Evolutionary conservation across 2,888 invertebrate species (phyloP).

Genomic region (Torymus tubicola): DNA sequence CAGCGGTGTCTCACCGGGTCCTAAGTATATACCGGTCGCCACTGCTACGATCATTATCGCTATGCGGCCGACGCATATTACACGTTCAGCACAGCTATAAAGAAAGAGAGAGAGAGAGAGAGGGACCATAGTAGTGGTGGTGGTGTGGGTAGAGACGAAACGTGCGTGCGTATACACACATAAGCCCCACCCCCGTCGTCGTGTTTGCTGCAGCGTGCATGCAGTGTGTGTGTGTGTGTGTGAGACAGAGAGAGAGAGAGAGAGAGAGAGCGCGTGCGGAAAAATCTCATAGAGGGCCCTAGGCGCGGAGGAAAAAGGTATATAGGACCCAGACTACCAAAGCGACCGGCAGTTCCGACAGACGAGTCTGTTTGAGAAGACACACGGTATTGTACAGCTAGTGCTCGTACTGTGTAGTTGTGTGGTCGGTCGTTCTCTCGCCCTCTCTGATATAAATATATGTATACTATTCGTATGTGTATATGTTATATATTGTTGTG

Average conservation of each 20-base stretch:
- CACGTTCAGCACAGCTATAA: not conserved
- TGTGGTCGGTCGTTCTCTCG: no score
- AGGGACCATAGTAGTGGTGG: not conserved
- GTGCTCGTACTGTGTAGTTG: no score
- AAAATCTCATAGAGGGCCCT: not conserved
- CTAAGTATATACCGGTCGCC: not conserved
- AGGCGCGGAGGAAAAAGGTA: slow-evolving; percentile 35
- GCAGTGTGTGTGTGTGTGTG: not conserved
- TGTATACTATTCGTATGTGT: no score
- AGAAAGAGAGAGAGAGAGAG: slow-evolving; percentile 5
- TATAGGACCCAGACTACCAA: slow-evolving; percentile 18
- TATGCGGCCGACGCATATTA: not conserved
- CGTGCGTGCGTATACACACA: not conserved
- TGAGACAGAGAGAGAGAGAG: slow-evolving; percentile 56
- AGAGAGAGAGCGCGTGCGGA: no score
- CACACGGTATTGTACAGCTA: no score
- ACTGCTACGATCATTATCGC: slow-evolving; percentile 23
- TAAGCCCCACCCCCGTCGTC: slow-evolving; percentile 1
- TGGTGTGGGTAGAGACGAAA: not conserved
- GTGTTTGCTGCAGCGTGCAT: no score
- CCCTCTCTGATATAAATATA: no score
- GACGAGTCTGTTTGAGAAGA: no score
- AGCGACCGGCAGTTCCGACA: no score
- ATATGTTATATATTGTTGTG: no score
- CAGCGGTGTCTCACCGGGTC: slow-evolving; percentile 14